Base-by-base conservation (phyloP, 2,113 vertebrate species). In the Cheirogaleus medius region DNA sequence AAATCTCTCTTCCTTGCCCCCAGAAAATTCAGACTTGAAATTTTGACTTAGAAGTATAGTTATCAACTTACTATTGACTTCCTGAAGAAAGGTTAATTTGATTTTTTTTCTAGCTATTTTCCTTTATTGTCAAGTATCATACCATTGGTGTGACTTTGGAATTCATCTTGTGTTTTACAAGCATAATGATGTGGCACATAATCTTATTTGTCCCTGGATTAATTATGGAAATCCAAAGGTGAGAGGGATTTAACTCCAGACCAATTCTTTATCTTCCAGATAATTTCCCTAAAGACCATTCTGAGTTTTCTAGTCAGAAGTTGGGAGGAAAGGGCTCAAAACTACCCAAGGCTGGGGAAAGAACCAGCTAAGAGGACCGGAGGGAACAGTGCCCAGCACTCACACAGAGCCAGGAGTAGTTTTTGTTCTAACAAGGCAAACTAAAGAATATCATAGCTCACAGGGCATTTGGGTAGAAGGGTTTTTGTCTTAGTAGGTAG, bases 21-120 rank as follows among this genome's bases (percentile, higher is more conserved):
- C 20, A 92, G 39, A 92, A 89, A 92, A 60, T 49, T 84, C 74
- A 64, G 52, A 32, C 68, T 94, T 87, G 49, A 37, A 93, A 78
- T 95, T 74, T 87, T 32, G 23, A 39, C 37, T 81, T 74, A 49
- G 25, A 56, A 3, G 32, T 84, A 10, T 15, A 87, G 60, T 90
- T 34, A 87, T 86, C 66, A 77, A 42, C 76, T 74, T 96, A 44
- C 11, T 82, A 2, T 64, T 97, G 66, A 42, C 77, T 95, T 86
- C 52, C 60, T 92, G 18, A 80, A 32, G 47, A 76, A 95, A 88
- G 54, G 63, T 87, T 88, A 71, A 54, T 90, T 91, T 97, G 21
- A 58, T 66, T 89, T 86, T 90, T 87, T 95, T 93, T 76, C 91
- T 66, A 37, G 52, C 63, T 69, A 13, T 91, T 89, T 92, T 95